Percentiles rank a stretch among this genome's conserved stretches.
Evolutionary conservation across 2,113 vertebrate species (phyloP).

Genomic region (Erythrolamprus reginae): DNA sequence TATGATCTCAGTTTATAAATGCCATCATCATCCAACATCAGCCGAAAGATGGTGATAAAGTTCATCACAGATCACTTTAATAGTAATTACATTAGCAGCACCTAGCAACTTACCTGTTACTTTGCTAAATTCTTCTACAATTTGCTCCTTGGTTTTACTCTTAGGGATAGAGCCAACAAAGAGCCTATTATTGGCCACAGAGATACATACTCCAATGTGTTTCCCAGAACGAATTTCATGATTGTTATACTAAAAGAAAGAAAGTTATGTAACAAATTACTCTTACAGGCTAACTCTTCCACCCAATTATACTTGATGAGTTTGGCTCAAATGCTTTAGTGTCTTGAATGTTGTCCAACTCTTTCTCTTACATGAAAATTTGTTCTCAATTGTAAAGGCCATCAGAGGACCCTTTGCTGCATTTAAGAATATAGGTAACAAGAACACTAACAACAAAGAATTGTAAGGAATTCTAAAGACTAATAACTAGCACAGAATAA

Average conservation of each 20-base stretch:
- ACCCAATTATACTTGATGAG: neutral
- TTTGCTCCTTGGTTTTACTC: conserved; percentile 99
- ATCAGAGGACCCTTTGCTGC: neutral
- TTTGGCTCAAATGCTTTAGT: neutral
- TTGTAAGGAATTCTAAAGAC: neutral
- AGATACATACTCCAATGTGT: conserved; percentile 98
- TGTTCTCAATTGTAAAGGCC: neutral
- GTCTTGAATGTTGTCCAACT: neutral
- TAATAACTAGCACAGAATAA: neutral
- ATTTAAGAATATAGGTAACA: neutral
- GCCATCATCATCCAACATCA: conserved; percentile 12
- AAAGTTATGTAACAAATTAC: conserved; percentile 27
- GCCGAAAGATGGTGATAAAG: conserved; percentile 5
- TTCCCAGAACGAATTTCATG: conserved; percentile 97
- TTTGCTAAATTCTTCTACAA: conserved; percentile 96
- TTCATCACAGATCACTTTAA: neutral
- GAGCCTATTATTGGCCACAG: conserved; percentile 97
- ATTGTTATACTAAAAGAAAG: conserved; percentile 87
- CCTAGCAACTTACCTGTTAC: conserved; percentile 85
- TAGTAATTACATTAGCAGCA: neutral
- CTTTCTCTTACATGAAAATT: neutral
- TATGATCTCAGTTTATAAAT: neutral
- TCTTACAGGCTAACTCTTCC: neutral
- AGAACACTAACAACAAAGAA: neutral
- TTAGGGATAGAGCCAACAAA: conserved; percentile 99